Evolutionary conservation across 2,113 vertebrate species (phyloP), one percentile per base, ranked within the genome.

Genomic region (Lanius ludovicianus): DNA sequence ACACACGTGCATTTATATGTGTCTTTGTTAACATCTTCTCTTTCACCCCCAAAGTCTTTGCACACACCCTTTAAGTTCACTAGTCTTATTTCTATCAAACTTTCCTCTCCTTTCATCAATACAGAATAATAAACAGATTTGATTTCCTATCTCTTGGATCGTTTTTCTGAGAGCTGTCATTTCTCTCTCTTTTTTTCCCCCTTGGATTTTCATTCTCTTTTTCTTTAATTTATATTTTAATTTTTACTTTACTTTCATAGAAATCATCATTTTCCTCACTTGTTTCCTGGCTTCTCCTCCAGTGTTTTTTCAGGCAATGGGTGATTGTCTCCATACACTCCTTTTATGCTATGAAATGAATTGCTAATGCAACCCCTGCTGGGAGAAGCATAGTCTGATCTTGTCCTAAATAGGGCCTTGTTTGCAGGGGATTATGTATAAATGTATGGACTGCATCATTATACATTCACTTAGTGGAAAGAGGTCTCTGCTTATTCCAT

Each of bases 401-500:
- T 95, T 89, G 91, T 96, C 95, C 97, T 96, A 96, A 97, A 96
- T 90, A 97, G 80, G 92, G 75, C 92, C 82, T 90, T 93, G 94
- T 98, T 98, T 97, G 89, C 92, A 96, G 96, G 94, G 84, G 95
- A 97, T 96, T 94, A 95, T 97, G 93, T 96, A 90, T 97, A 96
- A 87, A 71, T 88, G 87, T 95, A 98, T 93, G 23, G 59, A 96
- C 94, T 76, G 59, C 65, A 87, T 93, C 85, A 69, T 98, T 98
- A 95, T 95, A 84, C 84, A 97, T 97, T 97, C 97, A 96, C 93
- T 97, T 96, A 92, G 89, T 27, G n/a, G 47, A 94, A 89, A 96
- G 74, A 80, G 67, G 93, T 28, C 63, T 62, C 73, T 95, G 93
- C 93, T 96, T 90, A 94, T 89, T 96, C 84, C 85, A 73, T 83